Evolutionary conservation across 2,797 vertebrate species (phyloP).

Genomic region (Hipposideros larvatus): DNA sequence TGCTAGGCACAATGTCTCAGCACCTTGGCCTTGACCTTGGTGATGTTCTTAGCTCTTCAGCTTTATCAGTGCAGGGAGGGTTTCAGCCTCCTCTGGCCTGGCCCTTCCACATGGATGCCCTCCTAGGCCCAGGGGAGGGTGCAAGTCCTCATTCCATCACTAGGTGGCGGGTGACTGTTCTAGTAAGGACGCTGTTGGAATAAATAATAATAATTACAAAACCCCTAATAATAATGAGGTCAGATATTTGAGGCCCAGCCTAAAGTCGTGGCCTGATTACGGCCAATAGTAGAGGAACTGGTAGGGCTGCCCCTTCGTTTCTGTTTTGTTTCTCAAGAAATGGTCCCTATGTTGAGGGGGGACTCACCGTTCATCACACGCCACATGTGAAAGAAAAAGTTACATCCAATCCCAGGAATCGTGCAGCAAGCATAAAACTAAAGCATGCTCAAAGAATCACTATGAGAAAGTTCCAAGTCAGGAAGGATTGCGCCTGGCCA

Average conservation of each 20-base stretch:
- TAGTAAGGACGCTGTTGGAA: background rate
- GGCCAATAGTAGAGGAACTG: background rate
- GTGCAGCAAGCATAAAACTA: background rate
- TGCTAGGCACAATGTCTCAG: fast-evolving
- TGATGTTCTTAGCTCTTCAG: background rate
- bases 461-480: background rate
- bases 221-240: background rate
- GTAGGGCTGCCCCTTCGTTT: background rate
- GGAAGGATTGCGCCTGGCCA: too few relatives aligned
- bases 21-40: too few relatives aligned
- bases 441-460: background rate
- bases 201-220: background rate
- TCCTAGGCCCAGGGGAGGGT: background rate
- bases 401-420: background rate
- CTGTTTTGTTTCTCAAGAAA: background rate
- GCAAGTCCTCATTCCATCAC: constrained; percentile 6
- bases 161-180: background rate
- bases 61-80: background rate
- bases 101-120: fast-evolving
- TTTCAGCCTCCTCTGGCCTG: background rate
- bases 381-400: background rate
- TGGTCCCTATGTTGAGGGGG: background rate
- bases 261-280: background rate
- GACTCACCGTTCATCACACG: background rate
- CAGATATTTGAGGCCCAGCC: background rate